These are phyloP conservation scores for Acrocephalus scirpaceus DNA, from an alignment of 2,797 vertebrate species.

Conservation along the genomic window DNA sequence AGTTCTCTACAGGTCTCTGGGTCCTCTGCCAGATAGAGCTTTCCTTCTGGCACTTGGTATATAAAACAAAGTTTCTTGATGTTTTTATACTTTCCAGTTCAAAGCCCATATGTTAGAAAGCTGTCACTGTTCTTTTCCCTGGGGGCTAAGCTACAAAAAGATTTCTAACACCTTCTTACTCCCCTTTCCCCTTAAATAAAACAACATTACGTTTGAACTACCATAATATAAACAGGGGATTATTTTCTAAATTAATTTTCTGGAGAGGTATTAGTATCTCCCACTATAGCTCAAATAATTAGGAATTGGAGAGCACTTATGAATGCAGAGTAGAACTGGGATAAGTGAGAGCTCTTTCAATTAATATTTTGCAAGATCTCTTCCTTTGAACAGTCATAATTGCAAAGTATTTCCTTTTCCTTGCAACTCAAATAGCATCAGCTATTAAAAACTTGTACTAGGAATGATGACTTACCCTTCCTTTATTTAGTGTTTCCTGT, in stretches of 20 bases:
- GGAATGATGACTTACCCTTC: constrained; percentile 85
- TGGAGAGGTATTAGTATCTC: not conserved
- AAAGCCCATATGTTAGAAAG: not conserved
- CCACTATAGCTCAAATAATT: not conserved
- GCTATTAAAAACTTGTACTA: not conserved
- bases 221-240: not conserved
- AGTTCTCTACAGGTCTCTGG: not conserved
- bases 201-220: not conserved
- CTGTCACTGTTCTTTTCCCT: not conserved
- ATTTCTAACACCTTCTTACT: not conserved
- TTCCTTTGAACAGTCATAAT: constrained; percentile 18
- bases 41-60: not conserved
- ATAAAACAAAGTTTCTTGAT: constrained; percentile 16
- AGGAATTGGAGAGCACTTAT: not conserved
- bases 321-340: not conserved
- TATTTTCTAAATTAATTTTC: constrained; percentile 39
- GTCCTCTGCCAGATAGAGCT: not conserved
- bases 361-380: not conserved
- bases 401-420: constrained; percentile 5
- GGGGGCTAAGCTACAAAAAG: not conserved
- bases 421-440: not conserved
- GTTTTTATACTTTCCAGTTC: constrained; percentile 11
- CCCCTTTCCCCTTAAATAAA: not conserved
- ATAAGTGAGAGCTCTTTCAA: not conserved
- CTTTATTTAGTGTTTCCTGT: constrained; percentile 95